Evolutionary conservation across 1,140 invertebrate species (phyloP).

Genomic region (Brachionus rubens): DNA sequence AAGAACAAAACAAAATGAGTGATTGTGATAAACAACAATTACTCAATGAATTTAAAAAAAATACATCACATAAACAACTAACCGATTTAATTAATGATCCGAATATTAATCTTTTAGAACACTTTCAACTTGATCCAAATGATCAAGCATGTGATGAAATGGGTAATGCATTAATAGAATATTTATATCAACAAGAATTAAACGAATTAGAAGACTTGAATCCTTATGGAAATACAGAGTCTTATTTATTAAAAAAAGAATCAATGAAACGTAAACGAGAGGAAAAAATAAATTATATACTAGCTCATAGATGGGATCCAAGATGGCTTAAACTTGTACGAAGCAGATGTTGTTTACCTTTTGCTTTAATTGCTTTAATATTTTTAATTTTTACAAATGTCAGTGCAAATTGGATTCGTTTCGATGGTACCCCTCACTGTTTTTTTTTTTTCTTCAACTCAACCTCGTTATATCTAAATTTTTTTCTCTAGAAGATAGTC

Average conservation of each 20-base stretch:
- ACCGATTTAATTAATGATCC: not conserved
- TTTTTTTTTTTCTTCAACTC: not conserved
- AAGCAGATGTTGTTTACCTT: slow-evolving; percentile 23
- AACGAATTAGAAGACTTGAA: not conserved
- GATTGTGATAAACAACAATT: not conserved
- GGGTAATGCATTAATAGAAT: slow-evolving; percentile 15
- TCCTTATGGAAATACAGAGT: not conserved
- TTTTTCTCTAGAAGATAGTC: not conserved
- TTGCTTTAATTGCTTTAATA: slow-evolving; percentile 19
- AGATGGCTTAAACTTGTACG: slow-evolving; percentile 19
- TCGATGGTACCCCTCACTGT: not conserved
- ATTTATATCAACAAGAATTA: not conserved
- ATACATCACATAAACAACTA: not conserved
- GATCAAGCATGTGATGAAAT: slow-evolving; percentile 18
- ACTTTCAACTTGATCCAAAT: not conserved
- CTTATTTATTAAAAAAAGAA: slow-evolving; percentile 29
- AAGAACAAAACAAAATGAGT: no score
- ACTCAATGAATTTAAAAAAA: not conserved
- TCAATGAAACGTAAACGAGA: slow-evolving; percentile 15
- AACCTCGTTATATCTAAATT: not conserved
- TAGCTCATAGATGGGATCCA: slow-evolving; percentile 36
- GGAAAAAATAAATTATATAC: slow-evolving; percentile 30
- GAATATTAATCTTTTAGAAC: not conserved
- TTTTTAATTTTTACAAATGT: slow-evolving; percentile 5
- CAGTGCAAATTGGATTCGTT: slow-evolving; percentile 23